Base-by-base conservation (phyloP, 2,888 invertebrate genomes). In the Mayetiola destructor region DNA sequence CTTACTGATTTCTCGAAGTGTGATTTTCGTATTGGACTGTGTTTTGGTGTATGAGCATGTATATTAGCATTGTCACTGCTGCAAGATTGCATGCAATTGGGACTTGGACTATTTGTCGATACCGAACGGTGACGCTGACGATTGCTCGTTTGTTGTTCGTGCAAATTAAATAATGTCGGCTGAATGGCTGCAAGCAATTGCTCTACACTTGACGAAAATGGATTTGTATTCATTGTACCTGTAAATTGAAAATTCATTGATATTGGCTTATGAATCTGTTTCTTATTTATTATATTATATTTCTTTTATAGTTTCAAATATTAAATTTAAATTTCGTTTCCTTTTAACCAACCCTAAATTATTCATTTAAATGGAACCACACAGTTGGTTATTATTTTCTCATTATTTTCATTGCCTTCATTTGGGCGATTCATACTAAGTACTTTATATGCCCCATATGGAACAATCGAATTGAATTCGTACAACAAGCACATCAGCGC, bases 111-210 rank as follows among this genome's bases (percentile, higher is more conserved):
- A 69, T 56, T 70, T 74, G 63, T 75, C 18, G 53, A 53, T 27
- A 32, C 32, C 29, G 53, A 53, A n/a, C n/a, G n/a, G 8, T 55
- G 55, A 23, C 27, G 37, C 2, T 27, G 55, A 37, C 36, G 55
- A 14, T 37, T 60, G 63, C 76, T 74, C 62, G 76, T 69, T 18
- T 53, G 75, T 59, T 75, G 75, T 52, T 66, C 68, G 16, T 69
- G 69, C 18, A 30, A 20, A 0, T 71, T 69, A 64, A 73, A 72
- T n/a, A 85, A 78, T 67, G 84, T 84, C 27, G 85, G 84, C 65
- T 82, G 84, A 66, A 88, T 73, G 3, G 85, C 84, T 66, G 84
- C 85, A 20, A 88, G 74, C 59, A 88, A 70, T 66, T 87, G 87
- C 66, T 86, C 86, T 12, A 80, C 80, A 62, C 83, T 81, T 65